phyloP scores from a whole-genome alignment of 2,797 vertebrate species.

The Alosa sapidissima region DNA sequence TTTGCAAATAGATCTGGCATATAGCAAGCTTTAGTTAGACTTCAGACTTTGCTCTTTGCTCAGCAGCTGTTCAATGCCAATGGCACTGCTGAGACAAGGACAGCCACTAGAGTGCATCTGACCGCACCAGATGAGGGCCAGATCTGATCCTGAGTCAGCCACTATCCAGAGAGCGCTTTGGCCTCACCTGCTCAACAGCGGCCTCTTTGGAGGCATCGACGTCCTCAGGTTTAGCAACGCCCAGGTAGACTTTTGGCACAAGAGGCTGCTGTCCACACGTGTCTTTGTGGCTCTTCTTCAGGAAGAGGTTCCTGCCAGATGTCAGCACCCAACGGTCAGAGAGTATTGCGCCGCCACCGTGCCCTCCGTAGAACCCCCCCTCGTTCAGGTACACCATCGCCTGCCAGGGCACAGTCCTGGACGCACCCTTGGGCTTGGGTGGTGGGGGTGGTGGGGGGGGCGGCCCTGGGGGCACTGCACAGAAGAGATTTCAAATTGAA shows the following conservation, averaged over 20 bases:
- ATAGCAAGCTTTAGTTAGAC: no score
- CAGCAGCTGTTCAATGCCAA: no score
- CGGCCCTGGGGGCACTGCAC: not conserved
- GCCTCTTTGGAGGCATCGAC: slow-evolving; percentile 51
- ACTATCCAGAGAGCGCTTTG: not conserved
- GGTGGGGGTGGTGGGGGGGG: not conserved
- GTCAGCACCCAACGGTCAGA: slow-evolving; percentile 80
- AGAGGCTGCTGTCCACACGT: slow-evolving; percentile 57
- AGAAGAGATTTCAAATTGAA: not conserved
- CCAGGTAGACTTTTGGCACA: slow-evolving; percentile 76
- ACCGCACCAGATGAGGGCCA: no score
- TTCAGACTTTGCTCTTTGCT: no score
- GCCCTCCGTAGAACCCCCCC: slow-evolving; percentile 60
- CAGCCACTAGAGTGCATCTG: no score
- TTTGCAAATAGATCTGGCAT: no score
- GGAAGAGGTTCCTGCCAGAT: slow-evolving; percentile 76
- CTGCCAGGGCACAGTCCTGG: slow-evolving; percentile 70
- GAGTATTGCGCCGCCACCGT: slow-evolving; percentile 72
- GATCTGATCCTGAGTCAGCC: no score
- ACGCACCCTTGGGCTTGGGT: slow-evolving; percentile 29
- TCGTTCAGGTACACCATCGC: slow-evolving; percentile 67
- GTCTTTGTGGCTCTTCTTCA: slow-evolving; percentile 61
- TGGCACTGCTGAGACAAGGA: not conserved
- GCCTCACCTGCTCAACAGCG: slow-evolving; percentile 65
- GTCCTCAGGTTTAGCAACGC: slow-evolving; percentile 54